Evolutionary conservation across 2,797 vertebrate species (phyloP).

Genomic region (Lophotriccus pileatus): DNA sequence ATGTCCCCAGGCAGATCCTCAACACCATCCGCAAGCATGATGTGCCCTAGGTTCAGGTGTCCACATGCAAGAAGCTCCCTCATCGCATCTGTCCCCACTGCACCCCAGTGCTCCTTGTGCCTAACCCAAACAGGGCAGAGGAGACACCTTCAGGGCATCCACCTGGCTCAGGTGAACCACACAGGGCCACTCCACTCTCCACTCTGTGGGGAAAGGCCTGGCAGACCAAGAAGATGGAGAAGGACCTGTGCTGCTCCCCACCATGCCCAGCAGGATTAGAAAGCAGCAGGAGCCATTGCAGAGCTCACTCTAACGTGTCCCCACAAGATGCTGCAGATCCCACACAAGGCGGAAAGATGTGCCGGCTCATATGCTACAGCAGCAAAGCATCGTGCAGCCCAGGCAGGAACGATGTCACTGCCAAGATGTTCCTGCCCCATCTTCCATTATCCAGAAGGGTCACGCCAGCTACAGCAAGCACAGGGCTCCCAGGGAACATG

Average conservation of each 20-base stretch:
- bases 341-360: background rate
- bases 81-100: accelerated
- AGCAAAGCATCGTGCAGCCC: accelerated
- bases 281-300: background rate
- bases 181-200: accelerated
- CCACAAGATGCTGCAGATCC: background rate
- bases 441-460: background rate
- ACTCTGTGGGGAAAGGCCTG: background rate
- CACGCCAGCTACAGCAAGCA: background rate
- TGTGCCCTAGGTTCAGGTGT: background rate
- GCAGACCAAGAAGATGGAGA: background rate
- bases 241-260: background rate
- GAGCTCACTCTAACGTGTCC: accelerated
- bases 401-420: background rate
- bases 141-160: background rate
- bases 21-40: accelerated
- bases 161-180: accelerated
- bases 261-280: background rate
- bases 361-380: accelerated
- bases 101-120: background rate
- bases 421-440: background rate
- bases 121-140: background rate
- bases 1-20: background rate
- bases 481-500: background rate
- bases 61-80: background rate